Percentiles rank a stretch among this genome's conserved stretches.
Evolutionary conservation across 2,113 vertebrate genomes (phyloP).

Genomic region (Bombycilla garrulus): DNA sequence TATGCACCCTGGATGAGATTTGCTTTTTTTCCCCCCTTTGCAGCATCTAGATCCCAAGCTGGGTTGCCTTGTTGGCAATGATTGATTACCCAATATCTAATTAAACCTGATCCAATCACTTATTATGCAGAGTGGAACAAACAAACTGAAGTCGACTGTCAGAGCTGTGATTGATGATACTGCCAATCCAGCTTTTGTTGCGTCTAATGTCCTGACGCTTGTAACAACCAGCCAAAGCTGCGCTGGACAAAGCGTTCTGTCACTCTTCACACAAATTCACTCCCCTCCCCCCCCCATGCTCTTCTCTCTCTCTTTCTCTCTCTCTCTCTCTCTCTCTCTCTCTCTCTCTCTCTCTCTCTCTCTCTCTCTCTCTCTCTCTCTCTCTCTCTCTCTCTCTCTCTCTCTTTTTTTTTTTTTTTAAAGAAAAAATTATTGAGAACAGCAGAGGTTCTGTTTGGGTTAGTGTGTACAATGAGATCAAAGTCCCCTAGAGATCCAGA

Average conservation of each 20-base stretch:
- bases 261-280: constrained; percentile 82
- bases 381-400: neutral
- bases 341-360: neutral
- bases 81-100: constrained; percentile 99
- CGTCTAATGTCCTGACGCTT: constrained; percentile 94
- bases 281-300: neutral
- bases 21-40: constrained; percentile 71
- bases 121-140: constrained; percentile 99
- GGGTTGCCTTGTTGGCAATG: constrained; percentile 98
- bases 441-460: constrained; percentile 79
- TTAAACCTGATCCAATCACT: constrained; percentile 99
- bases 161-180: constrained; percentile 95
- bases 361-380: neutral
- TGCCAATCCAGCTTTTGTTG: constrained; percentile 94
- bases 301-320: neutral
- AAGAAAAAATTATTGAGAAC: constrained; percentile 66
- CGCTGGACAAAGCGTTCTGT: constrained; percentile 90
- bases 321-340: neutral
- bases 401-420: neutral
- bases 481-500: constrained; percentile 52
- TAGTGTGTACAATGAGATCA: constrained; percentile 72
- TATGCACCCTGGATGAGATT: constrained; percentile 72
- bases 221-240: constrained; percentile 96
- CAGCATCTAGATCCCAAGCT: constrained; percentile 79
- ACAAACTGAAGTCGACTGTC: constrained; percentile 99